Conservation (phyloP, 2,888 invertebrate genomes). For the Tetramorium bicarinatum region DNA sequence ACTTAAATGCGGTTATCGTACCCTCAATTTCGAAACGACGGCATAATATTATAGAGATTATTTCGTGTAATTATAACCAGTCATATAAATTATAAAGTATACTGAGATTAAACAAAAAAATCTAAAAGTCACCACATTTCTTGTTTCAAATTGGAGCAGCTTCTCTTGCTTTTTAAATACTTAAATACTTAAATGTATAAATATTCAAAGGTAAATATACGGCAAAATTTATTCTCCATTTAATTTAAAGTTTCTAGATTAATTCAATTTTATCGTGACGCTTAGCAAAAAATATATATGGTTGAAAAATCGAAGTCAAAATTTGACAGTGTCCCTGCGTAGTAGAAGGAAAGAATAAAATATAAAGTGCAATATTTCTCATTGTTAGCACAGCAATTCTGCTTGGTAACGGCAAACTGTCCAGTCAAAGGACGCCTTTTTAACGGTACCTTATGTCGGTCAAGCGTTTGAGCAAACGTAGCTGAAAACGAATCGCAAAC, state of each 20-base stretch:
- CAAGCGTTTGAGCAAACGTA: constrained; percentile 36
- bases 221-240: neutral
- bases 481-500: constrained; percentile 37
- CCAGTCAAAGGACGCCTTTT: constrained; percentile 24
- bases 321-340: neutral
- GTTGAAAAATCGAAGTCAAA: neutral
- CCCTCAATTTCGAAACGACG: neutral
- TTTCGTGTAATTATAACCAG: neutral
- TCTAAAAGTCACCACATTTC: neutral
- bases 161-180: neutral
- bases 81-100: neutral
- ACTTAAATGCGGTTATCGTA: neutral
- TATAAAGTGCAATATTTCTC: constrained; percentile 15
- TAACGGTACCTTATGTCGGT: constrained; percentile 46
- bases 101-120: neutral
- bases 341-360: neutral
- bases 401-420: constrained; percentile 11
- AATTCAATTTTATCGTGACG: neutral
- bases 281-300: neutral
- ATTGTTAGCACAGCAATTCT: constrained; percentile 7
- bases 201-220: neutral
- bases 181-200: neutral
- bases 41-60: neutral
- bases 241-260: neutral
- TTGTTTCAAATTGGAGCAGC: neutral